Base-by-base conservation (phyloP, 2,113 vertebrate species). In the Eubucco bourcierii region DNA sequence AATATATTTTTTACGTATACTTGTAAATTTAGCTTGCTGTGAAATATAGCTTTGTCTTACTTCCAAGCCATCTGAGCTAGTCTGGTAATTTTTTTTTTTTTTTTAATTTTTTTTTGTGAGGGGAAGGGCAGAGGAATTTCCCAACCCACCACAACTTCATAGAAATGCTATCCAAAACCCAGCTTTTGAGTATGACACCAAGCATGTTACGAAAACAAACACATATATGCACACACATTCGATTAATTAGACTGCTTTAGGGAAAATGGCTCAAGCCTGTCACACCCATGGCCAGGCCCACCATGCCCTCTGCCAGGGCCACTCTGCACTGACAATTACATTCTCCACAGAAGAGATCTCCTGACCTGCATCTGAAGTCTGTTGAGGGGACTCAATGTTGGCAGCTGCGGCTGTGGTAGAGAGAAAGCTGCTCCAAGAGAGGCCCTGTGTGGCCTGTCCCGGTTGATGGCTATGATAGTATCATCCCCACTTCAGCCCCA, bases 281-380 rank as follows among this genome's bases (percentile, higher is more conserved):
- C 28, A 11, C 6, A 72, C 15, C 10, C 59, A 15, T 18, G 15
- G 6, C 27, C 4, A 1, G 6, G 8, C n/a, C 13, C 16, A 9
- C 19, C 10, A 0, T 0, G 0, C 10, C 5, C 39, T 55, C 47
- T 7, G 3, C 1, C 0, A 68, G 19, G 14, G 15, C 3, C 3
- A 4, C 20, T 61, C 41, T 37, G 9, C 9, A 1, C 4, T 10
- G 37, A 14, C 15, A 74, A 12, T 44, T 46, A 18, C 20, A 3
- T 52, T 87, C 75, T 34, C 23, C 41, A 31, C 7, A 14, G 37
- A 63, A 84, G 11, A 0, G 3, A 46, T 31, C 67, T 39, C 37
- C 10, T 1, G 0, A 10, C 0, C 0, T 0, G 1, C 6, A 0
- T 28, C 5, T 47, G 10, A 60, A 78, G 10, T 8, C 5, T 4